Percentiles rank a stretch among this genome's conserved stretches.
phyloP scores from a whole-genome alignment of 2,888 invertebrate species.

The Cephus runcator region DNA sequence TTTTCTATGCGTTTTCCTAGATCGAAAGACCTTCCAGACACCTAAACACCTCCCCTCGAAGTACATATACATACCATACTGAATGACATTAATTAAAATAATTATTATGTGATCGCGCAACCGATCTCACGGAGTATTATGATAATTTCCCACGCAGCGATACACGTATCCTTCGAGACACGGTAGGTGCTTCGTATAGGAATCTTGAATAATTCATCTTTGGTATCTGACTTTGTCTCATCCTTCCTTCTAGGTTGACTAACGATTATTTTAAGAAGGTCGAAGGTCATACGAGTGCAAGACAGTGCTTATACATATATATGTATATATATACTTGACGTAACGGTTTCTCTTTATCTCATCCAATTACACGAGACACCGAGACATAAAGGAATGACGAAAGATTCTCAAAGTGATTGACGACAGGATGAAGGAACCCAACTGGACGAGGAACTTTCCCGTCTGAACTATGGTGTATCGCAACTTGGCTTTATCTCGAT shows the following conservation, averaged over 20 bases:
- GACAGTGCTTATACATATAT: neutral
- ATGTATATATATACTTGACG: neutral
- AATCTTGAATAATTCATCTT: neutral
- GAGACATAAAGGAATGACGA: neutral
- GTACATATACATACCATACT: neutral
- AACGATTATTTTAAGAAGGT: neutral
- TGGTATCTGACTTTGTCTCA: neutral
- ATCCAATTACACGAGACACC: neutral
- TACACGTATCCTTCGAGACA: neutral
- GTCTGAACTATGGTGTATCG: neutral
- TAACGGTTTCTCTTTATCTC: neutral
- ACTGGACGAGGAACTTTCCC: neutral
- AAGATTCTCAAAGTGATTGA: neutral
- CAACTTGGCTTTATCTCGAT: neutral
- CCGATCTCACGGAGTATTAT: neutral
- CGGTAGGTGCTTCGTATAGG: neutral
- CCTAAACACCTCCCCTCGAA: neutral
- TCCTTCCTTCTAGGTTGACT: neutral
- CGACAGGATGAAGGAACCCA: neutral
- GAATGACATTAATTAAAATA: neutral
- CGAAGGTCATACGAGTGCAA: neutral
- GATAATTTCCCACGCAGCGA: neutral
- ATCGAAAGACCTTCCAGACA: neutral
- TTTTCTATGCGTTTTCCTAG: neutral
- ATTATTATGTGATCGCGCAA: neutral